Conservation (phyloP, 1,140 invertebrate species). For the Temnothorax longispinosus region DNA sequence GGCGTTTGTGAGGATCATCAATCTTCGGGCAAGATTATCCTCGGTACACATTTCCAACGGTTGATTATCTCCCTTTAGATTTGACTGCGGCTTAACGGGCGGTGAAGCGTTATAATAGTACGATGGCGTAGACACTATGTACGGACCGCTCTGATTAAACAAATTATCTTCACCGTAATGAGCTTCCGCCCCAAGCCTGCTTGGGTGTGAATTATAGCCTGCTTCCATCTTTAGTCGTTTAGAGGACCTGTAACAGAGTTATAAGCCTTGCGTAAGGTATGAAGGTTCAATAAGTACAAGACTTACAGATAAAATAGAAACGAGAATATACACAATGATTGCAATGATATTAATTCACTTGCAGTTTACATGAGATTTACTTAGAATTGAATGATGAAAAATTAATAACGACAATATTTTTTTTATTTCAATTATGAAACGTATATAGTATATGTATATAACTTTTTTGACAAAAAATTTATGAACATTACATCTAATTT, state of each 20-base stretch:
- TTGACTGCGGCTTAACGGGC: constrained; percentile 76
- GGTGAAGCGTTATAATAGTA: constrained; percentile 83
- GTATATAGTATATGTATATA: background rate
- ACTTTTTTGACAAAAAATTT: background rate
- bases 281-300: background rate
- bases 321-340: background rate
- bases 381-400: background rate
- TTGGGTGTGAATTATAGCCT: constrained; percentile 84
- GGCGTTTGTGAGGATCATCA: constrained; percentile 82
- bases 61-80: constrained; percentile 78
- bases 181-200: constrained; percentile 80
- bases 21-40: constrained; percentile 82
- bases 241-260: constrained; percentile 86
- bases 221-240: constrained; percentile 88
- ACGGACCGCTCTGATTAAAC: constrained; percentile 83
- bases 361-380: background rate
- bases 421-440: background rate
- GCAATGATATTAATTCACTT: constrained; percentile 2
- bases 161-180: constrained; percentile 83
- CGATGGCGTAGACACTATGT: constrained; percentile 79
- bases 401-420: background rate
- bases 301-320: constrained; percentile 1
- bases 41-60: constrained; percentile 77
- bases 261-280: background rate
- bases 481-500: background rate